A percentile compares a stretch with the other conserved stretches of the same genome.
Conservation (phyloP, 1,140 invertebrate species). For the Zaprionus lachaisei region DNA sequence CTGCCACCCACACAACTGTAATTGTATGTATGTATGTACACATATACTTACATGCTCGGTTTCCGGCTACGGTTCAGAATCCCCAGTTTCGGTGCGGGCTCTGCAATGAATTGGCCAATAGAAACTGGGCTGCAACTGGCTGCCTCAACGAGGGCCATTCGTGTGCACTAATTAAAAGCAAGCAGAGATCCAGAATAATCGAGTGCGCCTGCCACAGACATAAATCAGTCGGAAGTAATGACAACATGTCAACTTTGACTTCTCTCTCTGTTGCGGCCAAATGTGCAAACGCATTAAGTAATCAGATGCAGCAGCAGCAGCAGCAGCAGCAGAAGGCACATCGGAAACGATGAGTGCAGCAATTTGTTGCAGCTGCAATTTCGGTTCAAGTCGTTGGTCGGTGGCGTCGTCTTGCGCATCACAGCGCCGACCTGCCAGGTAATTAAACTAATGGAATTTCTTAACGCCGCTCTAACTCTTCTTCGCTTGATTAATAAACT, state of each 20-base stretch:
- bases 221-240: slow-evolving; percentile 59
- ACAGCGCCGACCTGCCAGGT: slow-evolving; percentile 29
- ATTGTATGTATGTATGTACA: slow-evolving; percentile 25
- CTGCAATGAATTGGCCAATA: slow-evolving; percentile 82
- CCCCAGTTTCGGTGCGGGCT: slow-evolving; percentile 15
- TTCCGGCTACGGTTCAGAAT: slow-evolving; percentile 24
- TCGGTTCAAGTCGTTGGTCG: background rate
- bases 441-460: slow-evolving; percentile 72
- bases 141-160: slow-evolving; percentile 34
- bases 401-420: slow-evolving; percentile 15
- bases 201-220: slow-evolving; percentile 52
- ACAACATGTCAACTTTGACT: slow-evolving; percentile 56
- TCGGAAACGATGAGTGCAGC: slow-evolving; percentile 66
- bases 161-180: slow-evolving; percentile 81
- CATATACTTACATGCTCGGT: slow-evolving; percentile 18
- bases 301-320: slow-evolving; percentile 75
- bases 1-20: slow-evolving; percentile 39
- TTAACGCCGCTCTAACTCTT: slow-evolving; percentile 26
- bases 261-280: slow-evolving; percentile 28
- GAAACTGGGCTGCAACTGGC: slow-evolving; percentile 43
- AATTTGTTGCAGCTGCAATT: slow-evolving; percentile 68
- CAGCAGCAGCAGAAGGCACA: slow-evolving; percentile 52
- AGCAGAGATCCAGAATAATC: slow-evolving; percentile 55
- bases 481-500: slow-evolving; percentile 24
- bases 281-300: slow-evolving; percentile 70